Evolutionary conservation across 2,113 vertebrate genomes (phyloP).

Genomic region (Epinephelus lanceolatus): DNA sequence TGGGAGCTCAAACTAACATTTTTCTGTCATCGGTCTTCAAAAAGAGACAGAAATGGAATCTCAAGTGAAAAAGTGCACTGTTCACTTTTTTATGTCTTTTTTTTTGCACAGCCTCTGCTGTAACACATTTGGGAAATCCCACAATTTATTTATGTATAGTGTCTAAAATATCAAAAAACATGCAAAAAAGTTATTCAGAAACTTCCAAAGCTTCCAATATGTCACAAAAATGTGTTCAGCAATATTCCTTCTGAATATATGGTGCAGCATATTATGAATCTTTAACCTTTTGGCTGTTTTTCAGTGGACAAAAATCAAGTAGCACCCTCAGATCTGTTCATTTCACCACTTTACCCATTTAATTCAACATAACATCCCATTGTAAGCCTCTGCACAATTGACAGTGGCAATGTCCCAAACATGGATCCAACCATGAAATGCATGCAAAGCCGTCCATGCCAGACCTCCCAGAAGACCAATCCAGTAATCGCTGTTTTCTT

Average conservation of each 20-base stretch:
- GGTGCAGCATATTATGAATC: not conserved
- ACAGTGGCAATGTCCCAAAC: conserved; percentile 48
- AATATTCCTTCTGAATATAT: not conserved
- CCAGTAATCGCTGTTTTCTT: conserved; percentile 67
- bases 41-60: conserved; percentile 27
- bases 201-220: not conserved
- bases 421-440: conserved; percentile 37
- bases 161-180: not conserved
- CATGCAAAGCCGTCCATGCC: conserved; percentile 35
- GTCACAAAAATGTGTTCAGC: not conserved
- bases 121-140: not conserved
- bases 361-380: conserved; percentile 26
- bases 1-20: conserved; percentile 16
- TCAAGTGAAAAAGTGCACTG: conserved; percentile 13
- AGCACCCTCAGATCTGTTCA: not conserved
- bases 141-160: not conserved
- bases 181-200: not conserved
- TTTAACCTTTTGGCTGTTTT: not conserved
- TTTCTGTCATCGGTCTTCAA: not conserved
- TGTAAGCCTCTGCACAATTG: conserved; percentile 25
- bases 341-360: conserved; percentile 22
- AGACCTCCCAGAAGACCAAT: conserved; percentile 78
- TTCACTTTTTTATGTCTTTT: not conserved
- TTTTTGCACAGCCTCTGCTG: not conserved
- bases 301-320: not conserved